Evolutionary conservation across 2,888 invertebrate genomes (phyloP).

Genomic region (Galerucella calmariensis): DNA sequence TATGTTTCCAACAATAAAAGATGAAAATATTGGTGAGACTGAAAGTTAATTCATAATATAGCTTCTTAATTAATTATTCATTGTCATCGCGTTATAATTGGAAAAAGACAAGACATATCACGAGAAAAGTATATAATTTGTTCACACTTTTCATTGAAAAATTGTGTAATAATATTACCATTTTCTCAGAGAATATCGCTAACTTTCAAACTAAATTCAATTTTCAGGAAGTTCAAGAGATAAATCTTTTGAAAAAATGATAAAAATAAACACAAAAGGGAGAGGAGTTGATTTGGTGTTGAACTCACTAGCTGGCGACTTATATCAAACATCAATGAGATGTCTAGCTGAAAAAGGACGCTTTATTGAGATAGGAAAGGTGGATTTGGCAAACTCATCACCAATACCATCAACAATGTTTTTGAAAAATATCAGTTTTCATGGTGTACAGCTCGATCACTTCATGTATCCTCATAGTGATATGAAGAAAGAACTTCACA

Average conservation of each 20-base stretch:
- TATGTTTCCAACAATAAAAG: slow-evolving; percentile 64
- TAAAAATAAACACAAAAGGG: slow-evolving; percentile 82
- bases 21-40: too few species aligned
- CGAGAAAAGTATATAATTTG: too few species aligned
- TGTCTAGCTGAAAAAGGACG: slow-evolving; percentile 72
- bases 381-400: slow-evolving; percentile 77
- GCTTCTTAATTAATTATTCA: not conserved
- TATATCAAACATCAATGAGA: slow-evolving; percentile 76
- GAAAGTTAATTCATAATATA: not conserved
- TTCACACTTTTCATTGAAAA: too few species aligned
- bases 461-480: too few species aligned
- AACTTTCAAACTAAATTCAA: too few species aligned
- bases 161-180: too few species aligned
- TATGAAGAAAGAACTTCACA: too few species aligned
- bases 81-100: not conserved
- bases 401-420: slow-evolving; percentile 74
- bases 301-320: slow-evolving; percentile 92
- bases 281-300: slow-evolving; percentile 89
- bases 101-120: too few species aligned
- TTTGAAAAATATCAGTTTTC: slow-evolving; percentile 78
- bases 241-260: slow-evolving; percentile 85
- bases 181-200: too few species aligned
- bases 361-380: slow-evolving; percentile 89
- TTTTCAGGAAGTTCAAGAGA: slow-evolving; percentile 75
- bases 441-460: slow-evolving; percentile 79